phyloP scores from a whole-genome alignment of 2,113 vertebrate genomes.

The Seriola rivoliana region DNA sequence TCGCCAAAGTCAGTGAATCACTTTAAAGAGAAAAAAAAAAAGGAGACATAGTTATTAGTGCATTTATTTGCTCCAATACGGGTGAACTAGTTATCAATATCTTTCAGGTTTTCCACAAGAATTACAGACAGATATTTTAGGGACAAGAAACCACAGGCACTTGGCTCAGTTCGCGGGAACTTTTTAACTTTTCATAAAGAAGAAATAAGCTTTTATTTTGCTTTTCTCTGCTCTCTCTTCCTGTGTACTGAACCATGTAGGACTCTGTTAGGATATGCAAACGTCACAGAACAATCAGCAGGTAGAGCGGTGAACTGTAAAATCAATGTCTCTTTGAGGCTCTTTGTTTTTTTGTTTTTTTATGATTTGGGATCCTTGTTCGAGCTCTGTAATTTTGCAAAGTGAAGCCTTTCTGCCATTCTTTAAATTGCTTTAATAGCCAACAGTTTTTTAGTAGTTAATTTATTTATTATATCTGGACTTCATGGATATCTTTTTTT shows the following conservation, averaged over 20 bases:
- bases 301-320: slow-evolving; percentile 2
- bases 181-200: slow-evolving; percentile 64
- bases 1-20: slow-evolving; percentile 49
- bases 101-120: slow-evolving; percentile 69
- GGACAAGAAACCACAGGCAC: slow-evolving; percentile 59
- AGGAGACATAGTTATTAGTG: slow-evolving; percentile 37
- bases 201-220: slow-evolving; percentile 33
- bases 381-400: slow-evolving; percentile 29
- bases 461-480: slow-evolving; percentile 81
- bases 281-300: slow-evolving; percentile 53
- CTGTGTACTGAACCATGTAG: slow-evolving; percentile 28
- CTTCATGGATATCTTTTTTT: slow-evolving; percentile 48
- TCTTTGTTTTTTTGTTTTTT: not conserved
- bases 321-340: not conserved
- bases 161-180: slow-evolving; percentile 54
- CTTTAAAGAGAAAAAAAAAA: slow-evolving; percentile 18
- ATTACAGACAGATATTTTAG: slow-evolving; percentile 55
- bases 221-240: slow-evolving; percentile 37
- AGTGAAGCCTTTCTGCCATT: slow-evolving; percentile 41
- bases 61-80: slow-evolving; percentile 66
- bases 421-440: slow-evolving; percentile 64
- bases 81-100: slow-evolving; percentile 56
- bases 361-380: not conserved
- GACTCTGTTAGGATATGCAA: slow-evolving; percentile 53
- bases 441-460: slow-evolving; percentile 57